Evolutionary conservation across 2,797 vertebrate genomes (phyloP).

Genomic region (Galagoides demidoff): DNA sequence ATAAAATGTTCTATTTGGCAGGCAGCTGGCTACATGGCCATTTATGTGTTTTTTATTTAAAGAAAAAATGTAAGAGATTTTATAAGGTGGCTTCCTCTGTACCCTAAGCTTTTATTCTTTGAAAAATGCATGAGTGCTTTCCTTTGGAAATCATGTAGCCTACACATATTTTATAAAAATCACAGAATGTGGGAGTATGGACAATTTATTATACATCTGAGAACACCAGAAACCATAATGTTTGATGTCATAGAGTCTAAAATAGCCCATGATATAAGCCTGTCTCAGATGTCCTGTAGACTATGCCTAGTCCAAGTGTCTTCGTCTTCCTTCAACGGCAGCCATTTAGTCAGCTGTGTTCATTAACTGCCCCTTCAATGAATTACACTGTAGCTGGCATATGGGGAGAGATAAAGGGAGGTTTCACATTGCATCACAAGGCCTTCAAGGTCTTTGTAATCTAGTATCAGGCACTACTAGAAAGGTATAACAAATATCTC

Average conservation of each 20-base stretch:
- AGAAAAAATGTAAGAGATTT: constrained; percentile 62
- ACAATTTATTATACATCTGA: constrained; percentile 45
- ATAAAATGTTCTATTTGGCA: constrained; percentile 65
- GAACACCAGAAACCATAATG: constrained; percentile 31
- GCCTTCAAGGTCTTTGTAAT: background rate
- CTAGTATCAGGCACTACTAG: background rate
- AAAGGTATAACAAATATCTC: background rate
- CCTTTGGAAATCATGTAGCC: constrained; percentile 53
- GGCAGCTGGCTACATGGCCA: constrained; percentile 34
- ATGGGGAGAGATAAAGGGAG: background rate
- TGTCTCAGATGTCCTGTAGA: constrained; percentile 18
- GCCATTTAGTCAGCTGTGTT: constrained; percentile 5
- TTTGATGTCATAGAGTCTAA: constrained; percentile 43
- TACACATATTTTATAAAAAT: constrained; percentile 67
- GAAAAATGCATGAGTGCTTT: constrained; percentile 65
- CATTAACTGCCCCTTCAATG: background rate
- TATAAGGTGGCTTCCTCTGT: constrained; percentile 54
- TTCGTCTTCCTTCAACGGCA: background rate
- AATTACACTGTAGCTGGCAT: background rate
- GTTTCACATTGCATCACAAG: background rate
- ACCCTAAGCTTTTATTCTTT: constrained; percentile 39
- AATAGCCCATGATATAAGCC: background rate
- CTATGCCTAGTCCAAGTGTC: background rate
- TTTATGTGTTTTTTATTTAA: constrained; percentile 66
- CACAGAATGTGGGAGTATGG: constrained; percentile 45